Conservation (phyloP, 2,113 vertebrate genomes). For the Oxygymnocypris stewartii region DNA sequence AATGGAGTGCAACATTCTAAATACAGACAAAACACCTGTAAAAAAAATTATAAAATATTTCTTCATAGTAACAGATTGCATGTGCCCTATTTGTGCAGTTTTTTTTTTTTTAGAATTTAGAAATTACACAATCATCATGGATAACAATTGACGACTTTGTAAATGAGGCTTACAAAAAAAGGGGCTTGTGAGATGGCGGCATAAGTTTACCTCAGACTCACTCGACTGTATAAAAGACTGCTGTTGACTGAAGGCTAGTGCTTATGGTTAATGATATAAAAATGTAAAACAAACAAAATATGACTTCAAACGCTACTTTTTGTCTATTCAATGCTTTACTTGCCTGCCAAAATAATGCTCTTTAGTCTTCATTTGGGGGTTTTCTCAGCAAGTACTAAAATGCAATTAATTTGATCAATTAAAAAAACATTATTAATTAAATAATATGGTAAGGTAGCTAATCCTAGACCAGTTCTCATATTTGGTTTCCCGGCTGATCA, state of each 20-base stretch:
- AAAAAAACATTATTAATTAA: neutral
- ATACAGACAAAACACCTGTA: no score
- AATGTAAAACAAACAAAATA: neutral
- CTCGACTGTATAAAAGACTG: neutral
- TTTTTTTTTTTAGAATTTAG: neutral
- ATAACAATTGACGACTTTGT: neutral
- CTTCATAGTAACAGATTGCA: no score
- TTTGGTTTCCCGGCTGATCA: neutral
- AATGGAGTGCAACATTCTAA: no score
- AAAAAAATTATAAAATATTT: no score
- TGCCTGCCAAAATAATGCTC: neutral
- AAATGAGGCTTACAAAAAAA: neutral
- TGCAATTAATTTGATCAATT: neutral
- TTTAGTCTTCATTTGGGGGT: neutral
- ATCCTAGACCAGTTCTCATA: neutral
- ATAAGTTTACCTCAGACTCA: no score
- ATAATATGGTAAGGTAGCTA: neutral
- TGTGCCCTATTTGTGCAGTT: no score
- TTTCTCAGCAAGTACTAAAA: neutral
- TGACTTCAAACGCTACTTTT: neutral
- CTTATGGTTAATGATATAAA: neutral
- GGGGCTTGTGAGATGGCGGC: no score
- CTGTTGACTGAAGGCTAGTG: neutral
- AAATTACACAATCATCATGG: neutral
- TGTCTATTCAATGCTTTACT: neutral